Conservation (phyloP, 2,888 invertebrate species). For the Tenthredo mesomela region DNA sequence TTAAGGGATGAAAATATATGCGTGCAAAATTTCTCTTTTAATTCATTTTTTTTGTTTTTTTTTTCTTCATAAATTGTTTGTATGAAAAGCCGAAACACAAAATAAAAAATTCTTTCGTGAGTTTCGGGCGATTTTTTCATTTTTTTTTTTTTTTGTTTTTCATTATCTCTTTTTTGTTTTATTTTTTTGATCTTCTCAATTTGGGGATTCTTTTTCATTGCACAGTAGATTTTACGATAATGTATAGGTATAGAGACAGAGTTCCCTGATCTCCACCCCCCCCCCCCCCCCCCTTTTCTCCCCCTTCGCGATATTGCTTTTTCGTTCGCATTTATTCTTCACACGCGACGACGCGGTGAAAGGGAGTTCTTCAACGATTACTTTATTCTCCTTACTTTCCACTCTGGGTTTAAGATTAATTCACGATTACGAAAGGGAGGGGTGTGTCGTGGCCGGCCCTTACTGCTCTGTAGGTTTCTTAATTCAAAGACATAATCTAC, state of each 20-base stretch:
- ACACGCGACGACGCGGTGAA: neutral
- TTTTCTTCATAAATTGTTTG: no score
- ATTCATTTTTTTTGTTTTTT: no score
- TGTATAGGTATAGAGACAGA: neutral
- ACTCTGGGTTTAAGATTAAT: conserved; percentile 10
- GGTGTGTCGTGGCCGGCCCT: neutral
- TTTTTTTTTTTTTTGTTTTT: no score
- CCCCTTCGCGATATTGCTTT: neutral
- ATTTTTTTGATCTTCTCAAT: neutral
- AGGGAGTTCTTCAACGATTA: neutral
- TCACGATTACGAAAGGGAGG: conserved; percentile 14
- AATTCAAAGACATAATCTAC: conserved; percentile 38
- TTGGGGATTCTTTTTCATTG: neutral
- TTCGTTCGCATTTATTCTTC: neutral
- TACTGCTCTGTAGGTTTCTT: neutral
- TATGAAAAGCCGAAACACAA: no score
- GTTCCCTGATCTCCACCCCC: neutral
- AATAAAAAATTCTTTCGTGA: neutral
- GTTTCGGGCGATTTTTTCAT: neutral
- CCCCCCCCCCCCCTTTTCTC: neutral
- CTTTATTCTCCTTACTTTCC: conserved; percentile 1
- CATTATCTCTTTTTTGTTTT: no score
- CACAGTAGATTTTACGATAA: neutral
- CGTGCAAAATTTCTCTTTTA: no score
- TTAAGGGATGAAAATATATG: no score